These are phyloP conservation scores for Charina bottae DNA, from an alignment of 2,113 vertebrate genomes.

Conservation along the genomic window DNA sequence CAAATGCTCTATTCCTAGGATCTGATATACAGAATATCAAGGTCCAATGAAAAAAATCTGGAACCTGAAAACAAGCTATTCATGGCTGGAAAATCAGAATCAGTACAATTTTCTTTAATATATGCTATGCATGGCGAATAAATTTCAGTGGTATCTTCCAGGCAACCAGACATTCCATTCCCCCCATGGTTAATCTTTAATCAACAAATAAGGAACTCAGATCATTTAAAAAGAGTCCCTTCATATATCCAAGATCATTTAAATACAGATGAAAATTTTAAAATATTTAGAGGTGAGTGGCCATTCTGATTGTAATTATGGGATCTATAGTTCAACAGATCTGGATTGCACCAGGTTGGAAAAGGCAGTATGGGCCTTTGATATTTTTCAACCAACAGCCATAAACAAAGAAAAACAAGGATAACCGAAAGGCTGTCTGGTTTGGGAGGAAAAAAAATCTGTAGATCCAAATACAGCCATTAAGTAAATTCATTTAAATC, in stretches of 20 bases:
- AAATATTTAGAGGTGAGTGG: neutral
- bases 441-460: neutral
- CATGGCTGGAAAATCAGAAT: neutral
- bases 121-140: too few relatives aligned
- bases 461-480: neutral
- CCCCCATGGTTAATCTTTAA: neutral
- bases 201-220: neutral
- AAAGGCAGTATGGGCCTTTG: neutral
- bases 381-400: neutral
- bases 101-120: neutral
- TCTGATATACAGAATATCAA: too few relatives aligned
- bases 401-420: neutral
- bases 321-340: neutral
- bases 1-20: neutral
- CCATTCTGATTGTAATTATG: neutral
- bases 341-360: neutral
- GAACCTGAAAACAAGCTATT: neutral
- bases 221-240: neutral
- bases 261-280: neutral
- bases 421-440: neutral
- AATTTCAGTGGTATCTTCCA: neutral
- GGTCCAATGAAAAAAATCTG: neutral
- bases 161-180: neutral
- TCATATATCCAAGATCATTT: neutral
- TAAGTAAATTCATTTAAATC: neutral